phyloP scores from a whole-genome alignment of 1,140 invertebrate species.

The Hycleus phaleratus region DNA sequence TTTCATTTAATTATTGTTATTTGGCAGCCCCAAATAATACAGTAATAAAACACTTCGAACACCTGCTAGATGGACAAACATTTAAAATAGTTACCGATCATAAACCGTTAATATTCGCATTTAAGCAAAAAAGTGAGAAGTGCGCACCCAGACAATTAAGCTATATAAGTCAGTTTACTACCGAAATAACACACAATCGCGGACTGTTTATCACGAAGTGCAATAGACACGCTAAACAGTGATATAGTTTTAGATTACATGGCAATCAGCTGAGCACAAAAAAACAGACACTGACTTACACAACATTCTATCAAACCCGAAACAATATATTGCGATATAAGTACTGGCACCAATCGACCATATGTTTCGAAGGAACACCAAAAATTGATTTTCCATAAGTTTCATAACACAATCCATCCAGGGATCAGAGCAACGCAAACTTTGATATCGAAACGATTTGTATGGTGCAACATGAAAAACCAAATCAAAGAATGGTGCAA shows the following conservation, averaged over 20 bases:
- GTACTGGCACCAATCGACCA: neutral
- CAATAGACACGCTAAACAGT: neutral
- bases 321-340: neutral
- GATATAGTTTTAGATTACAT: neutral
- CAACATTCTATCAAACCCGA: neutral
- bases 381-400: neutral
- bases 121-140: too few species aligned
- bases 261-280: neutral
- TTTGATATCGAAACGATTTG: neutral
- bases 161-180: constrained; percentile 38
- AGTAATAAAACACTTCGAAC: constrained; percentile 28
- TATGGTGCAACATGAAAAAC: too few species aligned
- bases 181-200: constrained; percentile 36
- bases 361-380: neutral
- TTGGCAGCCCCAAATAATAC: too few species aligned
- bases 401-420: neutral
- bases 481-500: too few species aligned
- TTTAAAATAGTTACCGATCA: constrained; percentile 36
- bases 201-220: constrained; percentile 29
- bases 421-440: neutral
- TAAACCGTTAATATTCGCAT: constrained; percentile 33
- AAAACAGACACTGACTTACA: too few species aligned
- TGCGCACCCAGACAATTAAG: constrained; percentile 34
- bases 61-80: constrained; percentile 23
- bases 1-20: too few species aligned